A percentile compares a stretch with the other conserved stretches of the same genome.
phyloP scores from a whole-genome alignment of 2,113 vertebrate genomes.

The Istiophorus platypterus region DNA sequence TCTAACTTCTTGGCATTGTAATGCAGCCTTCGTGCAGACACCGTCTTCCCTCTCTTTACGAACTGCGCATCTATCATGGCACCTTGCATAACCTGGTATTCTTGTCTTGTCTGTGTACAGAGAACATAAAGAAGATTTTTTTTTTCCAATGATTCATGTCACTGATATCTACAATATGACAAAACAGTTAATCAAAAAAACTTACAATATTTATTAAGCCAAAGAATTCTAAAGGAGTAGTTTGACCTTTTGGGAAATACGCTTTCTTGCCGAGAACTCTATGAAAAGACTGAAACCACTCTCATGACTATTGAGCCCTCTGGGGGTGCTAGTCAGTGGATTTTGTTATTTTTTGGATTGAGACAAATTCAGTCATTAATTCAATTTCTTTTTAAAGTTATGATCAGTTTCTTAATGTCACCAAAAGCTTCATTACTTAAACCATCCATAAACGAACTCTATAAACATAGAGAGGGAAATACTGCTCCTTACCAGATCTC shows the following conservation, averaged over 20 bases:
- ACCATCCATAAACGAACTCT: not conserved
- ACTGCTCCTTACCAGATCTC: slow-evolving; percentile 76
- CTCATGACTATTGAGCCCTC: too few relatives aligned
- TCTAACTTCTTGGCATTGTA: slow-evolving; percentile 63
- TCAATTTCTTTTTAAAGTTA: not conserved
- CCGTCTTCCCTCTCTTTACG: slow-evolving; percentile 63
- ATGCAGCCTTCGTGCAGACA: slow-evolving; percentile 68
- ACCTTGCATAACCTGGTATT: slow-evolving; percentile 80
- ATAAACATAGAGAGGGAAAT: not conserved
- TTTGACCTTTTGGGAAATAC: not conserved
- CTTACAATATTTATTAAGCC: not conserved
- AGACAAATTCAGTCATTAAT: not conserved
- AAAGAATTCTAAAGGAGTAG: not conserved
- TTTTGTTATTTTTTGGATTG: too few relatives aligned
- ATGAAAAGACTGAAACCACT: too few relatives aligned
- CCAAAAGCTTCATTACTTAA: not conserved
- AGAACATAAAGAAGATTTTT: not conserved
- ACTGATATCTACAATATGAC: not conserved
- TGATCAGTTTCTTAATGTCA: too few relatives aligned
- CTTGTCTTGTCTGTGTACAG: slow-evolving; percentile 72
- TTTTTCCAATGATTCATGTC: not conserved
- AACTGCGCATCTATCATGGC: slow-evolving; percentile 67
- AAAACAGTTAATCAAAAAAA: not conserved
- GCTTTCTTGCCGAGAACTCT: too few relatives aligned
- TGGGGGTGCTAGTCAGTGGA: too few relatives aligned